Conservation (phyloP, 2,888 invertebrate genomes). For the Xylocampa areola region DNA sequence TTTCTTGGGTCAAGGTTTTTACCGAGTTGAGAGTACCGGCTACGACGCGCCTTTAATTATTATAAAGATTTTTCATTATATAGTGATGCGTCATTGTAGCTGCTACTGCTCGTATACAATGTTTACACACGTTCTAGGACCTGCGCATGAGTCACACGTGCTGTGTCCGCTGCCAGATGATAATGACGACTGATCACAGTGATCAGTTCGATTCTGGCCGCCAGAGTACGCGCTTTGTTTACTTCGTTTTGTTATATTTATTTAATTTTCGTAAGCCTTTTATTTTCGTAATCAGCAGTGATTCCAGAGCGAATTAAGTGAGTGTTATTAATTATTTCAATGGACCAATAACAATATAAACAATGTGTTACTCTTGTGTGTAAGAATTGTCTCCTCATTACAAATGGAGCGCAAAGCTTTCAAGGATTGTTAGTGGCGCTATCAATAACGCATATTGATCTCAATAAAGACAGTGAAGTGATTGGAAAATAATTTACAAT, state of each 20-base stretch:
- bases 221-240: slow-evolving; percentile 66
- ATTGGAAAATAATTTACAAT: slow-evolving; percentile 75
- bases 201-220: slow-evolving; percentile 75
- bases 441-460: slow-evolving; percentile 63
- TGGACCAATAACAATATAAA: slow-evolving; percentile 41
- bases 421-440: slow-evolving; percentile 68
- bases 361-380: slow-evolving; percentile 66
- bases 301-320: slow-evolving; percentile 46
- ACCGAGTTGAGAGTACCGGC: slow-evolving; percentile 56
- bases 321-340: slow-evolving; percentile 40
- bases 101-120: slow-evolving; percentile 73
- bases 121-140: slow-evolving; percentile 81
- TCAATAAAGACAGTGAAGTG: slow-evolving; percentile 79
- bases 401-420: slow-evolving; percentile 74
- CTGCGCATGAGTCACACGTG: slow-evolving; percentile 80
- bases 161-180: slow-evolving; percentile 76
- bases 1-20: slow-evolving; percentile 63
- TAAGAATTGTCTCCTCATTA: slow-evolving; percentile 67
- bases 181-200: slow-evolving; percentile 71
- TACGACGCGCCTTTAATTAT: slow-evolving; percentile 77
- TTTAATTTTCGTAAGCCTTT: slow-evolving; percentile 20
- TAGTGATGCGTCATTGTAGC: slow-evolving; percentile 78
- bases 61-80: slow-evolving; percentile 72
- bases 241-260: slow-evolving; percentile 44
- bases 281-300: slow-evolving; percentile 43